These are phyloP conservation scores for Buceros bicornis DNA, from an alignment of 2,797 vertebrate genomes.

Conservation along the genomic window DNA sequence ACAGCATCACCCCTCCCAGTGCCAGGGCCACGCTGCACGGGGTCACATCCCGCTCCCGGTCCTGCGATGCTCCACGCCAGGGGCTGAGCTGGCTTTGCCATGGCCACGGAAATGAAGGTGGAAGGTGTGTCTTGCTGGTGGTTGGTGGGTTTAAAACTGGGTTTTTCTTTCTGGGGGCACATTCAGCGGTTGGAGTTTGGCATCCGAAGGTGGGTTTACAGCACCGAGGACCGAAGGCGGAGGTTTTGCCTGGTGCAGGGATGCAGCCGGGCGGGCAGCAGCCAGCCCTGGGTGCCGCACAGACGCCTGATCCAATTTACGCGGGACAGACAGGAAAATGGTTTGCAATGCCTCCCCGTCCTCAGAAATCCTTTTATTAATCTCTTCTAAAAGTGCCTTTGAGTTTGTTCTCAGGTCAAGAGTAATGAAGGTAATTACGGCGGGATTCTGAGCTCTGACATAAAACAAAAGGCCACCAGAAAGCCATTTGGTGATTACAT, in stretches of 20 bases:
- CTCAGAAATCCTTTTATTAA: constrained; percentile 29
- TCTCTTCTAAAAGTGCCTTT: constrained; percentile 25
- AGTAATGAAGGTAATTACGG: constrained; percentile 55
- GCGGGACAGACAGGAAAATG: neutral
- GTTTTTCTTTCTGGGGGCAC: neutral
- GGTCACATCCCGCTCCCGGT: neutral
- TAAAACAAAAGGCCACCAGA: constrained; percentile 3
- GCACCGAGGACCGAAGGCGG: neutral
- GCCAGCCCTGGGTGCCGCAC: neutral
- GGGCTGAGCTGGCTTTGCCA: neutral
- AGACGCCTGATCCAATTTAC: neutral
- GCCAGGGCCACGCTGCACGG: too few relatives aligned
- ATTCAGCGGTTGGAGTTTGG: neutral
- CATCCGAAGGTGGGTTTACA: neutral
- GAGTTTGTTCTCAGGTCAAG: constrained; percentile 34
- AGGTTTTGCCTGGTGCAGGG: neutral
- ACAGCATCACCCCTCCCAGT: too few relatives aligned
- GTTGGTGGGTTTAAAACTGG: neutral
- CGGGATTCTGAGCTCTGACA: constrained; percentile 14
- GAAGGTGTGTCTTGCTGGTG: neutral
- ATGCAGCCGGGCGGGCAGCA: neutral
- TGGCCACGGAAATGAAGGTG: neutral
- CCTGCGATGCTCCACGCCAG: neutral
- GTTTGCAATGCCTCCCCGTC: neutral
- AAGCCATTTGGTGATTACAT: constrained; percentile 36